These are phyloP conservation scores for Cardinalis cardinalis DNA, from an alignment of 2,113 vertebrate genomes.

Conservation along the genomic window DNA sequence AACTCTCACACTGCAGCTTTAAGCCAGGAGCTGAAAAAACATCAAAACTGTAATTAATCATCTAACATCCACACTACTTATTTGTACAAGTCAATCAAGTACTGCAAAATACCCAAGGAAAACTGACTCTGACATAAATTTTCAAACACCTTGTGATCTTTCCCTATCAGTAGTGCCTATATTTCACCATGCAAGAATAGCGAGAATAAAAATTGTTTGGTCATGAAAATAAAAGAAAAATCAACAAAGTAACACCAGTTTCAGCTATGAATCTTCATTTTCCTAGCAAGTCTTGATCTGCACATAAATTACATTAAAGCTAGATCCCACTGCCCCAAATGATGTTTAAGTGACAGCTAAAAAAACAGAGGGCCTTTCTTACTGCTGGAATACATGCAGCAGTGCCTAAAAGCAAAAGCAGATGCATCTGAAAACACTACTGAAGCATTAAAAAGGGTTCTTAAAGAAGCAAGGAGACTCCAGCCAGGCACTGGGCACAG, in stretches of 20 bases:
- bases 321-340: neutral
- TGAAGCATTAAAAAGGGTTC: neutral
- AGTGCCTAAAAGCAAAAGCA: neutral
- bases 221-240: neutral
- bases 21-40: neutral
- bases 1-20: neutral
- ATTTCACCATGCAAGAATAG: neutral
- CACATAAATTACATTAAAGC: neutral
- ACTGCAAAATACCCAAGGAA: neutral
- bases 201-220: neutral
- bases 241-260: neutral
- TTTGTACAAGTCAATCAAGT: neutral
- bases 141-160: neutral
- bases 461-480: neutral
- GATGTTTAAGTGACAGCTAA: neutral
- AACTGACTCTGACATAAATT: neutral
- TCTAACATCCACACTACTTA: neutral
- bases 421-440: neutral
- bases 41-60: accelerated
- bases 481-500: neutral
- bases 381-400: neutral
- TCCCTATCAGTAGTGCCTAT: neutral
- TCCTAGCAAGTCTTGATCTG: neutral
- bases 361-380: neutral
- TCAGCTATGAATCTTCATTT: neutral